Percentiles rank a stretch among this genome's conserved stretches.
phyloP scores from a whole-genome alignment of 2,113 vertebrate species.

The Aegotheles bennettii region DNA sequence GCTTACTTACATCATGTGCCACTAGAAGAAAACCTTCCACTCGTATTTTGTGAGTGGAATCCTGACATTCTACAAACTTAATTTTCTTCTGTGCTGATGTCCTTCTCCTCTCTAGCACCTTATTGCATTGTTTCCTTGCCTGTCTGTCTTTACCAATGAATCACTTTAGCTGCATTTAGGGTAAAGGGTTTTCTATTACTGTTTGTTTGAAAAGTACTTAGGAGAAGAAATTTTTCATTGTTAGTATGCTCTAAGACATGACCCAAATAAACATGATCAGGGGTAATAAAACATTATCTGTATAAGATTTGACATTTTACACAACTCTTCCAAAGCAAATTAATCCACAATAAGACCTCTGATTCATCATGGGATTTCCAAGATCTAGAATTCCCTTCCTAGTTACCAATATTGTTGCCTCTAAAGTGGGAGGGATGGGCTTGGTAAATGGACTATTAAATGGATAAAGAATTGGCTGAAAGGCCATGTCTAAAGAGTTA shows the following conservation, averaged over 20 bases:
- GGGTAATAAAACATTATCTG: not conserved
- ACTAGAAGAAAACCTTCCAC: not conserved
- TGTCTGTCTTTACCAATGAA: not conserved
- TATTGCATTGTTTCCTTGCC: not conserved
- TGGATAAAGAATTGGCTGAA: not conserved
- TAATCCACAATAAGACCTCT: not conserved
- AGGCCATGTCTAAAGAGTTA: not conserved
- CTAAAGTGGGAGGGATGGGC: fast-evolving
- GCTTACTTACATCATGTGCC: not conserved
- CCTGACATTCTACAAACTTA: not conserved
- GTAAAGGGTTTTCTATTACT: not conserved
- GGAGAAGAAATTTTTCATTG: not conserved
- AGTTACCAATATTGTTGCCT: not conserved
- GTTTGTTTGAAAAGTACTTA: not conserved
- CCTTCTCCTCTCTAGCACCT: not conserved
- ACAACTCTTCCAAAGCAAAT: not conserved
- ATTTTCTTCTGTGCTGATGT: not conserved
- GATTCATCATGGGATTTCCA: not conserved
- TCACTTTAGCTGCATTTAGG: not conserved
- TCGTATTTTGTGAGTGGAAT: not conserved
- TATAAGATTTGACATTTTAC: not conserved
- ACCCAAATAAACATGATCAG: not conserved
- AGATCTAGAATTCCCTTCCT: not conserved
- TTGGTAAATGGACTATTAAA: not conserved
- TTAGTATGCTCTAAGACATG: not conserved